phyloP scores from a whole-genome alignment of 2,888 invertebrate species.

The Myopa tessellatipennis region DNA sequence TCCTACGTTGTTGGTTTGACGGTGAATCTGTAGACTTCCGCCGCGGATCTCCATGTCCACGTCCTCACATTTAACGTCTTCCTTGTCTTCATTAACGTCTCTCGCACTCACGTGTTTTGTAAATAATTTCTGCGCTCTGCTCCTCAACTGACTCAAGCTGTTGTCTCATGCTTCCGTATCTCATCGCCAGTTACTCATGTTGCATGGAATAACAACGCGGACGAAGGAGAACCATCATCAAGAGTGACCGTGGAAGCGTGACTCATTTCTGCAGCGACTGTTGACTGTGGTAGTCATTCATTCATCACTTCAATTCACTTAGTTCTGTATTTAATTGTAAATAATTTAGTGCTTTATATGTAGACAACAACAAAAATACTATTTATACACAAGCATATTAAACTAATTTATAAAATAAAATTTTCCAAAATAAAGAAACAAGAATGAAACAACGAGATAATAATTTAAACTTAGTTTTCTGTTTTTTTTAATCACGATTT shows the following conservation, averaged over 20 bases:
- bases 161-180: not conserved
- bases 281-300: slow-evolving; percentile 27
- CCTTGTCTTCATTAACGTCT: not conserved
- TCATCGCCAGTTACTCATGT: not conserved
- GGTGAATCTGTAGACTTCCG: slow-evolving; percentile 55
- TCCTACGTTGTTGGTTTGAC: slow-evolving; percentile 71
- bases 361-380: slow-evolving; percentile 6
- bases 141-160: not conserved
- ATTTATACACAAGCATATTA: slow-evolving; percentile 26
- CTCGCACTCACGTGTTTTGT: slow-evolving; percentile 21
- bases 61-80: not conserved
- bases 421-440: too few species aligned
- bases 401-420: slow-evolving; percentile 10
- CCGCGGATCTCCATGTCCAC: not conserved
- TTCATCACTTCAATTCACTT: slow-evolving; percentile 55
- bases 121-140: slow-evolving; percentile 21
- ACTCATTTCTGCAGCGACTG: too few species aligned
- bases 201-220: not conserved
- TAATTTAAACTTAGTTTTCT: too few species aligned
- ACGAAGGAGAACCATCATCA: not conserved
- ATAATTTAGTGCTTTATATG: slow-evolving; percentile 31
- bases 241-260: too few species aligned
- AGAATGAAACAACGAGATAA: too few species aligned
- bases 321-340: slow-evolving; percentile 35
- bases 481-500: too few species aligned